Conservation (phyloP, 2,113 vertebrate genomes). For the Numenius arquata region DNA sequence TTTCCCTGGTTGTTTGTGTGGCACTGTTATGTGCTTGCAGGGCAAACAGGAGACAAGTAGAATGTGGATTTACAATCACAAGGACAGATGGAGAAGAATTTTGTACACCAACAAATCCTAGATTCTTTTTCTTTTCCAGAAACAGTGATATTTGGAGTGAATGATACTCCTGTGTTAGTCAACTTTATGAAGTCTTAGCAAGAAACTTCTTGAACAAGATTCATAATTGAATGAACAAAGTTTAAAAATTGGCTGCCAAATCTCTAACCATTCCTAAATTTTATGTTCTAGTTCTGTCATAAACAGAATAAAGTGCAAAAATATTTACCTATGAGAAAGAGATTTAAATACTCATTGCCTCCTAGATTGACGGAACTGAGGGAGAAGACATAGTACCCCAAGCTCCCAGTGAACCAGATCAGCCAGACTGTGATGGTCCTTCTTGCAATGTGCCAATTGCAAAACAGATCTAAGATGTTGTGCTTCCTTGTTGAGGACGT, state of each 20-base stretch:
- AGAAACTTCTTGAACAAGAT: background rate
- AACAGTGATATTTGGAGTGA: background rate
- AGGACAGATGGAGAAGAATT: background rate
- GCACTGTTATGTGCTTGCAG: background rate
- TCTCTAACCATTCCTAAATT: background rate
- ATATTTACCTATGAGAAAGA: slow-evolving; percentile 88
- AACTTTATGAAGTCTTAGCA: background rate
- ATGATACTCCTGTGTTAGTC: background rate
- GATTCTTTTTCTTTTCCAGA: background rate
- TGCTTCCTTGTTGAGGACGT: slow-evolving; percentile 72
- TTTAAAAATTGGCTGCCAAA: background rate
- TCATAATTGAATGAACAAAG: background rate
- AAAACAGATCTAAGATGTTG: slow-evolving; percentile 85
- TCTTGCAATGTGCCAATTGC: slow-evolving; percentile 79
- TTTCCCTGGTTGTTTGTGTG: background rate
- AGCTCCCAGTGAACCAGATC: slow-evolving; percentile 91
- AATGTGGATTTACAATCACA: background rate
- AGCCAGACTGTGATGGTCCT: slow-evolving; percentile 90
- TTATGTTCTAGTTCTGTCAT: background rate
- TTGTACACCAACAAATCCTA: background rate
- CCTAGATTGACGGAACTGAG: slow-evolving; percentile 87
- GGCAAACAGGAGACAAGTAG: background rate
- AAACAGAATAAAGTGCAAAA: slow-evolving; percentile 7
- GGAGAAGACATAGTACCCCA: slow-evolving; percentile 92
- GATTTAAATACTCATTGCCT: slow-evolving; percentile 89